Conservation (phyloP, 35 echinoderm and acorn worm genomes). For the Anneissia japonica region DNA sequence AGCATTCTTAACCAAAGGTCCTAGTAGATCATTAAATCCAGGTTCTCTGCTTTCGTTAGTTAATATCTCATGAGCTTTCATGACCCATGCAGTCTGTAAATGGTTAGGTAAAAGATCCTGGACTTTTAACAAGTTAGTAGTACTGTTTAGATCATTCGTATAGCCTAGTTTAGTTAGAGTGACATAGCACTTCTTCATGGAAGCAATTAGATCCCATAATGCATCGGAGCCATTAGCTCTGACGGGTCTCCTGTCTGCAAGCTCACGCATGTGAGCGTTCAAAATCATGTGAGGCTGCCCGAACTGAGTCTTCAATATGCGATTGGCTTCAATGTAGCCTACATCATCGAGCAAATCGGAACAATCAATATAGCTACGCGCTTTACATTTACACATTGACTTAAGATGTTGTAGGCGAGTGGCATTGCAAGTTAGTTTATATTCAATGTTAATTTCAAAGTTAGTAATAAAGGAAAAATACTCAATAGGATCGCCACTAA, state of each 20-base stretch:
- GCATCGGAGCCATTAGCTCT: slow-evolving; percentile 31
- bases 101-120: slow-evolving; percentile 17
- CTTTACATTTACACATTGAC: slow-evolving; percentile 29
- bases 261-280: slow-evolving; percentile 31
- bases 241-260: not conserved
- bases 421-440: slow-evolving; percentile 13
- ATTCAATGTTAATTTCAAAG: slow-evolving; percentile 22
- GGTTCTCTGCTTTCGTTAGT: not conserved
- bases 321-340: slow-evolving; percentile 29
- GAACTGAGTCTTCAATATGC: slow-evolving; percentile 33
- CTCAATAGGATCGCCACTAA: slow-evolving; percentile 7
- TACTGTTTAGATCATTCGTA: slow-evolving; percentile 35
- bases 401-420: slow-evolving; percentile 12
- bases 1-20: not conserved
- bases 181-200: slow-evolving; percentile 43
- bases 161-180: slow-evolving; percentile 23
- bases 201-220: slow-evolving; percentile 26
- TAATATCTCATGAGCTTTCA: slow-evolving; percentile 32
- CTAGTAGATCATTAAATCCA: slow-evolving; percentile 2
- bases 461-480: slow-evolving; percentile 28
- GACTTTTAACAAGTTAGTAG: slow-evolving; percentile 20
- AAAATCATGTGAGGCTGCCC: slow-evolving; percentile 55
- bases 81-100: slow-evolving; percentile 42
- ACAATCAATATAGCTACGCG: slow-evolving; percentile 31
- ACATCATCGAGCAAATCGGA: slow-evolving; percentile 42